These are phyloP conservation scores for Drosophila elegans DNA, from an alignment of 1,140 invertebrate genomes.

Conservation along the genomic window DNA sequence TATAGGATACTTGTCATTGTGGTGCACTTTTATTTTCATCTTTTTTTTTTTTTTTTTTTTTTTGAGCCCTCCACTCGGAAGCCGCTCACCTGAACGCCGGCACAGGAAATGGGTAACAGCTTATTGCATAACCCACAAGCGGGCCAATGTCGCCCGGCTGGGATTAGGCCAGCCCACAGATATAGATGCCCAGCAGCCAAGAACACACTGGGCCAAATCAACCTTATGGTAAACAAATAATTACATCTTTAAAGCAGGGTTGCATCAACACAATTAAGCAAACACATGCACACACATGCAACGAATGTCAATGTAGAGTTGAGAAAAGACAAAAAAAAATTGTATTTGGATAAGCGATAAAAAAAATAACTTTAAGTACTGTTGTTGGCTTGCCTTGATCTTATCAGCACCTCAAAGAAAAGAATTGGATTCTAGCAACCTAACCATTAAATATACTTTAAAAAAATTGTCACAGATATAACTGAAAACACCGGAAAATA, in stretches of 20 bases:
- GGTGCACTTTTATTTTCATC: slow-evolving; percentile 43
- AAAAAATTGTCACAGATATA: too few relatives aligned
- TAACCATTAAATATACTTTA: too few relatives aligned
- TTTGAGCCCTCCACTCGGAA: slow-evolving; percentile 51
- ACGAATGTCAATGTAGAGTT: background rate
- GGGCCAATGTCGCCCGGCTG: slow-evolving; percentile 40
- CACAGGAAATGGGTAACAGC: slow-evolving; percentile 59
- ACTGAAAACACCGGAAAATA: too few relatives aligned
- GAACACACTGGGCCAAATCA: background rate
- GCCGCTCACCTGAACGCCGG: slow-evolving; percentile 60
- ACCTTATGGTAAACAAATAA: background rate
- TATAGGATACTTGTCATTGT: slow-evolving; percentile 50
- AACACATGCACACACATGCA: too few relatives aligned
- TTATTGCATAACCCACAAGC: slow-evolving; percentile 63
- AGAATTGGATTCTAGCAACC: too few relatives aligned
- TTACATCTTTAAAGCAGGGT: too few relatives aligned
- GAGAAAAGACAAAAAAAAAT: background rate
- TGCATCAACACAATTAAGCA: too few relatives aligned
- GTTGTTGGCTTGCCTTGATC: too few relatives aligned
- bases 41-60: slow-evolving; percentile 4
- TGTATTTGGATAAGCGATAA: background rate
- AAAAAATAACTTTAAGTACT: too few relatives aligned
- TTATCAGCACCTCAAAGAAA: too few relatives aligned
- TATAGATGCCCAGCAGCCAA: slow-evolving; percentile 11
- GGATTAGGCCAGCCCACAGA: slow-evolving; percentile 36